Base-by-base conservation (phyloP, 2,888 invertebrate genomes). In the Griposia aprilina region DNA sequence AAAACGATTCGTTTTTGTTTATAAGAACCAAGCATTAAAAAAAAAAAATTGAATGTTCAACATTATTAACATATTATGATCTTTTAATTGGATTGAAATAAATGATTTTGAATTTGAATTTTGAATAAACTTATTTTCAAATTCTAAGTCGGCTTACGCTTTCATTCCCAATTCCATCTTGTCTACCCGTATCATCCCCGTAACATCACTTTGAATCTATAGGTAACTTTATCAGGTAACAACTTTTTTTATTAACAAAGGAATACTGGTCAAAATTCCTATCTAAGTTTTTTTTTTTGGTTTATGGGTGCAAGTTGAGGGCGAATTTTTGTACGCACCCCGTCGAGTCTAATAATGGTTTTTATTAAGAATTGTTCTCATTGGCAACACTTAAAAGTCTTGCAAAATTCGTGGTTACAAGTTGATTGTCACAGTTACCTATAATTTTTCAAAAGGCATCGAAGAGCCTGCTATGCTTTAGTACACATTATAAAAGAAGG, bases 221-320 rank as follows among this genome's bases (percentile, higher is more conserved):
- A 48, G n/a, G 26, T 1, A 62, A 55, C 15, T 63, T 48, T n/a
- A 66, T 66, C 80, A 83, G 83, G 83, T 83, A 83, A 73, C 6
- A 76, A 2, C 6, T 83, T 71, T 83, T 83, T 81, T 70, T 55
- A 11, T 68, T 23, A 52, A 52, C 52, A 48, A 57, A 50, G 86
- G 86, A 36, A 10, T 75, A 76, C 59, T 76, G 76, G 57, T 76
- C 71, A n/a, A 41, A 82, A 86, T 86, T 77, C 77, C 59, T 62
- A 10, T 52, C 2, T 50, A 59, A 45, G 45, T 45, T 10, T 45
- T 76, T 73, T 60, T 69, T 63, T 55, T 41, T 20, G 5, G 5
- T 36, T 7, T 30, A 17, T 65, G 30, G 17, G 6, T 63, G 50
- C 26, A 23, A 26, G 20, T 15, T 65, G 41, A 17, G 60, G 60